Conservation (phyloP, 2,797 vertebrate species). For the Australoheros facetus region DNA sequence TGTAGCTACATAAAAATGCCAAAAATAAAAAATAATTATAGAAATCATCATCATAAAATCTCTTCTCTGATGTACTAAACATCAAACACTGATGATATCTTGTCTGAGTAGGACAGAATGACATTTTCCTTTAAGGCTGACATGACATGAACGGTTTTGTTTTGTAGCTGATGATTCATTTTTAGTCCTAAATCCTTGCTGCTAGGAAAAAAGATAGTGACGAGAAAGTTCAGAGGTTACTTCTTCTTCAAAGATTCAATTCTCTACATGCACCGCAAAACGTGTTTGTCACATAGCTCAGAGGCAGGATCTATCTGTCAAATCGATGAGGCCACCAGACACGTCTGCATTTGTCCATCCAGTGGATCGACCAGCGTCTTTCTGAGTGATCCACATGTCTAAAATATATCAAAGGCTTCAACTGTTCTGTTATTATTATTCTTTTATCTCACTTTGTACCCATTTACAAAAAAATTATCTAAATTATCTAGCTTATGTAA, state of each 20-base stretch:
- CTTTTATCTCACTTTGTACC: background rate
- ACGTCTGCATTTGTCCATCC: background rate
- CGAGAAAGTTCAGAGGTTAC: background rate
- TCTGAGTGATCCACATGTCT: background rate
- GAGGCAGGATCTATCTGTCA: background rate
- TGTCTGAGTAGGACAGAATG: background rate
- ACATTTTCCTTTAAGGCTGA: conserved; percentile 8
- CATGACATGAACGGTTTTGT: conserved; percentile 4
- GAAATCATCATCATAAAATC: background rate
- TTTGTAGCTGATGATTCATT: conserved; percentile 23
- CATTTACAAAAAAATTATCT: background rate
- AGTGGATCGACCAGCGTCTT: background rate
- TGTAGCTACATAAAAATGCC: background rate
- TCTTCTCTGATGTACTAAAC: background rate
- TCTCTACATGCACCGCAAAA: background rate
- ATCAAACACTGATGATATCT: background rate
- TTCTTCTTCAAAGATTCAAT: background rate
- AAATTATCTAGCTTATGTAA: background rate
- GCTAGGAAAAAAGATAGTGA: background rate
- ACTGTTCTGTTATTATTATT: background rate
- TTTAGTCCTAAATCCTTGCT: background rate
- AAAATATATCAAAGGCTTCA: background rate
- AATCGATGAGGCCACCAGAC: background rate
- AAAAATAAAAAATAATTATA: background rate
- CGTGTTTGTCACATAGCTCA: conserved; percentile 4